A percentile compares a stretch with the other conserved stretches of the same genome.
phyloP scores from a whole-genome alignment of 2,888 invertebrate genomes.

The Parnassius apollo region DNA sequence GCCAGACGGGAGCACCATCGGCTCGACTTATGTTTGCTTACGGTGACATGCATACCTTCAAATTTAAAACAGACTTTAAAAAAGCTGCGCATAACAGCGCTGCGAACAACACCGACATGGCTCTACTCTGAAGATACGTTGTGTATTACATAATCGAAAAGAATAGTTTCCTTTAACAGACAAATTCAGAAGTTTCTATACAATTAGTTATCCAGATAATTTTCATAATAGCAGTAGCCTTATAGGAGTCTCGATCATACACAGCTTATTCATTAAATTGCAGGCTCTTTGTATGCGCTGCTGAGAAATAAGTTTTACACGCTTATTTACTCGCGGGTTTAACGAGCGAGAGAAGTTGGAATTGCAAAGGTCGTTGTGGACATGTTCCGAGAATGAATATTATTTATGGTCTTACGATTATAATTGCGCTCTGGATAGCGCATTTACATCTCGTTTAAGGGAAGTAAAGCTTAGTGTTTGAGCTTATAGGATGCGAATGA shows the following conservation, averaged over 20 bases:
- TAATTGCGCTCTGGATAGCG: constrained; percentile 44
- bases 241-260: constrained; percentile 3
- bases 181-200: not conserved
- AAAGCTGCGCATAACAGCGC: constrained; percentile 11
- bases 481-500: constrained; percentile 35
- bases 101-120: constrained; percentile 5
- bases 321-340: constrained; percentile 43
- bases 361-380: constrained; percentile 37
- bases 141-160: not conserved
- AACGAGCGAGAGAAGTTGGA: constrained; percentile 48
- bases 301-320: constrained; percentile 27
- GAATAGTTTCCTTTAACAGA: not conserved
- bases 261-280: constrained; percentile 17
- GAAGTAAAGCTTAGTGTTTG: constrained; percentile 34
- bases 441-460: constrained; percentile 41
- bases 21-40: constrained; percentile 55
- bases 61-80: constrained; percentile 48
- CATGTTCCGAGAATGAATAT: constrained; percentile 48
- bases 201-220: not conserved
- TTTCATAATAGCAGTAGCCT: constrained; percentile 1
- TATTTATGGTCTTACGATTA: constrained; percentile 61
- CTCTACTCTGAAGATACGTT: not conserved
- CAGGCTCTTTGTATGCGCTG: constrained; percentile 4
- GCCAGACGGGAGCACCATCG: constrained; percentile 52
- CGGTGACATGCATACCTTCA: constrained; percentile 69